Evolutionary conservation across 2,888 invertebrate genomes (phyloP).

Genomic region (Noctua comes): DNA sequence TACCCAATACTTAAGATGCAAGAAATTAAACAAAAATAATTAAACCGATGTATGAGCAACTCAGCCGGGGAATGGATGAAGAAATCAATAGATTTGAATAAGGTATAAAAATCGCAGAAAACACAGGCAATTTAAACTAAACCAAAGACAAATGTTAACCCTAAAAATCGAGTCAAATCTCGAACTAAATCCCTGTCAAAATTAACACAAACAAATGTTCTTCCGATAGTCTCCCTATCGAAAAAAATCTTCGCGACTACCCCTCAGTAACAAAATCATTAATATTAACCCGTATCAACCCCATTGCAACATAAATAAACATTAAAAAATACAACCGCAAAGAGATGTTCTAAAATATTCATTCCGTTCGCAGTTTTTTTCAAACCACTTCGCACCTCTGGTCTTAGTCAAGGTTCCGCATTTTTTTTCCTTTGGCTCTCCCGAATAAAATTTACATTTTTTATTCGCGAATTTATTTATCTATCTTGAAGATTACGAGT

Average conservation of each 20-base stretch:
- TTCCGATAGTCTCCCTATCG: constrained; percentile 61
- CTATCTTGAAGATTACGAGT: constrained; percentile 66
- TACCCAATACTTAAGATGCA: background rate
- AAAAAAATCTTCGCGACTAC: constrained; percentile 55
- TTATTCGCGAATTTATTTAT: constrained; percentile 69
- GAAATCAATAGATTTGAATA: background rate
- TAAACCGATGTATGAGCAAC: background rate
- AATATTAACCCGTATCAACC: constrained; percentile 71
- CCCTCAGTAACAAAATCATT: constrained; percentile 65
- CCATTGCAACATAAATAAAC: constrained; percentile 70
- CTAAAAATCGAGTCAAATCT: constrained; percentile 9
- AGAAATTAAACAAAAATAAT: background rate
- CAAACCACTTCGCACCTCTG: constrained; percentile 69
- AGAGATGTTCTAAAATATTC: constrained; percentile 68
- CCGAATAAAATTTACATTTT: constrained; percentile 71
- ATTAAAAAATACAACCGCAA: constrained; percentile 69
- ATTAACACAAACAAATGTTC: constrained; percentile 64
- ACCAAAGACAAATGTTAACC: background rate
- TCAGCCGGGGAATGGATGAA: background rate
- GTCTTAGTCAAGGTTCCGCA: constrained; percentile 47
- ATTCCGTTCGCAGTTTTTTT: constrained; percentile 63
- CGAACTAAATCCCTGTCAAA: constrained; percentile 56
- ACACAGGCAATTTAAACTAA: background rate
- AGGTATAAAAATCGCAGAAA: background rate
- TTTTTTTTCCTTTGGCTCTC: constrained; percentile 52